These are phyloP conservation scores for Aurelia sp. DNA, from an alignment of 30 jellyfish, hydroid and myxozoan species.

Conservation along the genomic window DNA sequence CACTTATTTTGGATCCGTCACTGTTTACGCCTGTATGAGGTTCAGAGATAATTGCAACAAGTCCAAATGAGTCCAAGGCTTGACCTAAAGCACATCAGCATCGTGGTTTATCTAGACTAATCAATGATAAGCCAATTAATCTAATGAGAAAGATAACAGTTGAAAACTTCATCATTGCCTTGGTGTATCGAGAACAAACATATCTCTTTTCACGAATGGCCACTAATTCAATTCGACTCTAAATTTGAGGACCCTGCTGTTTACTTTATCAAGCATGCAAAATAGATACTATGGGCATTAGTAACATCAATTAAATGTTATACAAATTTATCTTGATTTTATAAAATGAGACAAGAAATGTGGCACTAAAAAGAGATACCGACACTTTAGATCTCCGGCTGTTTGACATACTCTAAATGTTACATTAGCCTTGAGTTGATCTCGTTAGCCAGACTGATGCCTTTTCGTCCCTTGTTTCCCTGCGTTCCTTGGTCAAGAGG, in stretches of 20 bases:
- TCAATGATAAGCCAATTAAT: neutral
- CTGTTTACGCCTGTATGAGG: too few species aligned
- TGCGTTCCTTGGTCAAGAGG: too few species aligned
- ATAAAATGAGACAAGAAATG: too few species aligned
- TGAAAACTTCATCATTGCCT: slow-evolving; percentile 3
- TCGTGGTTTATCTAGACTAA: neutral
- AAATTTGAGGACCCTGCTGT: slow-evolving; percentile 23
- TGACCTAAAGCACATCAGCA: neutral
- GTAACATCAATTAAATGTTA: too few species aligned
- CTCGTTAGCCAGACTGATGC: too few species aligned
- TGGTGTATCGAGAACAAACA: slow-evolving; percentile 10
- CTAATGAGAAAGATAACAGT: neutral
- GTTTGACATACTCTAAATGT: too few species aligned
- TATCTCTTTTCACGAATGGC: slow-evolving; percentile 19
- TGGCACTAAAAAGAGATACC: too few species aligned
- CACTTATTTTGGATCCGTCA: too few species aligned
- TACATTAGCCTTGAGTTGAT: too few species aligned
- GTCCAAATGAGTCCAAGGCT: neutral
- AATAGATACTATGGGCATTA: neutral
- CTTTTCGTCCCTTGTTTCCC: too few species aligned
- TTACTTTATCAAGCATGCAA: slow-evolving; percentile 14
- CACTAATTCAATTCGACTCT: slow-evolving; percentile 37
- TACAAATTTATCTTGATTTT: too few species aligned
- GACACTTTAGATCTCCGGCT: too few species aligned
- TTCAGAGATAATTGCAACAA: neutral